A percentile compares a stretch with the other conserved stretches of the same genome.
Conservation (phyloP, 2,797 vertebrate genomes). For the Cacajao melanocephalus region DNA sequence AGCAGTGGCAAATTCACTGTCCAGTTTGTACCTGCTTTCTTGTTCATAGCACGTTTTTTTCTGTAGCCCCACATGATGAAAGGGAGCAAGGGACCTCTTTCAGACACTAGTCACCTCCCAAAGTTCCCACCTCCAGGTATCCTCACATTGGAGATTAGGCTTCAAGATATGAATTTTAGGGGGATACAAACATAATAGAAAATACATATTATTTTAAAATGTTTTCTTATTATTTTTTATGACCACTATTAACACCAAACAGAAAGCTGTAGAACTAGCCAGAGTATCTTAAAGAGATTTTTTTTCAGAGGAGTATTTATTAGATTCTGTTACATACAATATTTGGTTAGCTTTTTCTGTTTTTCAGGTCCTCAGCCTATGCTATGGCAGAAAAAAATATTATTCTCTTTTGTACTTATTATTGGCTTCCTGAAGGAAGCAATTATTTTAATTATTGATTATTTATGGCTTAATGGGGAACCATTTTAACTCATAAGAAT, state of each 20-base stretch:
- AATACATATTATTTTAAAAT: conserved; percentile 6
- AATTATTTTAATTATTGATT: conserved; percentile 69
- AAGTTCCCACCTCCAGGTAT: background rate
- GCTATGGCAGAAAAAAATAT: background rate
- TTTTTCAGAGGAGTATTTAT: conserved; percentile 16
- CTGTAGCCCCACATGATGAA: background rate
- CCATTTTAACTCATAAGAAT: conserved; percentile 39
- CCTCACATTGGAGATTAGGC: background rate
- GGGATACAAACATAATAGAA: background rate
- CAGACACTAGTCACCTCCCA: background rate
- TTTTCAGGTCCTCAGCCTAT: background rate
- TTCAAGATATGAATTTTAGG: background rate
- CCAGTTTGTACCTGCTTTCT: background rate
- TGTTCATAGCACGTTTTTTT: background rate
- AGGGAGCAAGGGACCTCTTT: background rate
- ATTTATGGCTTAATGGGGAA: conserved; percentile 44
- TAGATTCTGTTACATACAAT: background rate
- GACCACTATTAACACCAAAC: background rate
- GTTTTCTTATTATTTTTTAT: background rate
- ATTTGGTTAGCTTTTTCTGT: background rate
- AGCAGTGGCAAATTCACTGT: background rate
- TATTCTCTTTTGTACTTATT: conserved; percentile 31
- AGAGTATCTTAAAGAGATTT: background rate
- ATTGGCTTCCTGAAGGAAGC: background rate
- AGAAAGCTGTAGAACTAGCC: background rate